Evolutionary conservation across 2,797 vertebrate species (phyloP).

Genomic region (Miichthys miiuy): DNA sequence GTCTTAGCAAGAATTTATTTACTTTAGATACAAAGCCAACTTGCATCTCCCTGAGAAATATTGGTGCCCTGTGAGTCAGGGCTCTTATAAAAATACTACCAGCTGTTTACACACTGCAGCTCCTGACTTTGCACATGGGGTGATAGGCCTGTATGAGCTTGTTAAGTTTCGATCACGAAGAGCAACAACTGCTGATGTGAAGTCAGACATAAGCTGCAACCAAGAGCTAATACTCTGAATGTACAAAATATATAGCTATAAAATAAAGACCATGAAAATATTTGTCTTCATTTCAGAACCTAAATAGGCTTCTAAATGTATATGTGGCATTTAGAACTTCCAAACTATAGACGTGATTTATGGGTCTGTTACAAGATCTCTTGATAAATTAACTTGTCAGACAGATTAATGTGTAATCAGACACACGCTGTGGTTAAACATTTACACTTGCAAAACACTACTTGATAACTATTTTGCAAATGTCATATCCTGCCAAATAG

Average conservation of each 20-base stretch:
- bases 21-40: background rate
- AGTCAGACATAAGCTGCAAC: background rate
- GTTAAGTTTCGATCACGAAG: slow-evolving; percentile 22
- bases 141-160: slow-evolving; percentile 34
- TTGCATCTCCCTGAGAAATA: slow-evolving; percentile 23
- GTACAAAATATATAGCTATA: background rate
- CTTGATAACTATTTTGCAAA: slow-evolving; percentile 27
- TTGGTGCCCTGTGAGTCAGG: slow-evolving; percentile 50
- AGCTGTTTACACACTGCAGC: slow-evolving; percentile 42
- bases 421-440: background rate
- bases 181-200: background rate
- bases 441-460: background rate
- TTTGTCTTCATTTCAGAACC: background rate
- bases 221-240: background rate
- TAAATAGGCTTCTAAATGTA: background rate
- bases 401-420: slow-evolving; percentile 6
- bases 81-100: slow-evolving; percentile 25
- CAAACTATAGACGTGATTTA: background rate
- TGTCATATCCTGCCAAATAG: slow-evolving; percentile 24
- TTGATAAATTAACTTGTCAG: background rate
- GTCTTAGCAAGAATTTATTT: slow-evolving; percentile 20
- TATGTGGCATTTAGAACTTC: background rate
- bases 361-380: background rate
- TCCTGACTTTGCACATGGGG: slow-evolving; percentile 7
- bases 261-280: background rate